phyloP scores from a whole-genome alignment of 2,797 vertebrate genomes.

The Pyrocephalus nanus region DNA sequence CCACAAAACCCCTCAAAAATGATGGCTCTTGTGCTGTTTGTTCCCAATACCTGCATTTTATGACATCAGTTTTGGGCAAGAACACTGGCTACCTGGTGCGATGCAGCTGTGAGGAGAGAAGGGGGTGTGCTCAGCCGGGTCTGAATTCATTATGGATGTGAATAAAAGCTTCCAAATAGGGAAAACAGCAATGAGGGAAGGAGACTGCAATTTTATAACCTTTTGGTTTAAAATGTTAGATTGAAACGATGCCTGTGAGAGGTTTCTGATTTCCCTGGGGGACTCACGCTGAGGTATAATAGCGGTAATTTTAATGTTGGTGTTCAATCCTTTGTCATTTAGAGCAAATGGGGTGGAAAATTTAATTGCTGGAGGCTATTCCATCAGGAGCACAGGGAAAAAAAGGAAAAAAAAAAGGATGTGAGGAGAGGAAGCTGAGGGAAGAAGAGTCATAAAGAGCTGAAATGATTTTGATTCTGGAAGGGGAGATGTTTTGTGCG shows the following conservation, averaged over 20 bases:
- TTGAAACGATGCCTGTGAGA: conserved; percentile 33
- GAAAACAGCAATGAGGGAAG: not conserved
- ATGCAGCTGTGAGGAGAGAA: not conserved
- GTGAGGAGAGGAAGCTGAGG: not conserved
- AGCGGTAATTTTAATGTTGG: conserved; percentile 35
- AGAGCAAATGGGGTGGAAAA: conserved; percentile 59
- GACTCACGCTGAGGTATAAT: conserved; percentile 7
- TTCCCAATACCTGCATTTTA: not conserved
- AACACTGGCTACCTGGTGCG: not conserved
- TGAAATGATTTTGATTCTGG: not conserved
- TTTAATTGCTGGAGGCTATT: conserved; percentile 40
- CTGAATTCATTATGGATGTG: not conserved
- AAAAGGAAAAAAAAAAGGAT: not conserved
- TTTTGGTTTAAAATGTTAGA: conserved; percentile 32
- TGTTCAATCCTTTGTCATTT: conserved; percentile 57
- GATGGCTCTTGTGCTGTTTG: not conserved
- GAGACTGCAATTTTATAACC: conserved; percentile 9
- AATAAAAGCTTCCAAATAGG: conserved; percentile 37
- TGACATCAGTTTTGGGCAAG: not conserved
- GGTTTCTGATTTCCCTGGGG: conserved; percentile 60
- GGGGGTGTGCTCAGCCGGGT: not conserved
- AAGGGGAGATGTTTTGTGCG: not conserved
- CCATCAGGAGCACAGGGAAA: not conserved
- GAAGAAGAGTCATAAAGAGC: not conserved
- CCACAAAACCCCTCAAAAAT: not conserved